phyloP scores from a whole-genome alignment of 1,140 invertebrate genomes.

The Epicauta chinensis region DNA sequence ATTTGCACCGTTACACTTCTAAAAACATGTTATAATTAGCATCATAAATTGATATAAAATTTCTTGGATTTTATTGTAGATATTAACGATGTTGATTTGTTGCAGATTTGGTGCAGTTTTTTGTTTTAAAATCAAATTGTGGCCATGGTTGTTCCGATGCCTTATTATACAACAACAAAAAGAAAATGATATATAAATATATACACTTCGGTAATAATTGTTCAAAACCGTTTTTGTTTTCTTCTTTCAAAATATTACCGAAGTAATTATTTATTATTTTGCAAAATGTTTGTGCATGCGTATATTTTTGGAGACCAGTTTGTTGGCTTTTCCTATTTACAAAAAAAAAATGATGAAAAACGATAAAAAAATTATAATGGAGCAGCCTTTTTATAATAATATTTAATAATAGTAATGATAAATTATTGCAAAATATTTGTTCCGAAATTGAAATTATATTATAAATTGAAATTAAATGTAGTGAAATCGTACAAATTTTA shows the following conservation, averaged over 20 bases:
- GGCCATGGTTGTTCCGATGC: background rate
- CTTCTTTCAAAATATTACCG: no score
- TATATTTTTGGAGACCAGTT: slow-evolving; percentile 4
- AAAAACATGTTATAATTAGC: no score
- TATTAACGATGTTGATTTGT: no score
- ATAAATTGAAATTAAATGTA: background rate
- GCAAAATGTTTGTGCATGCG: background rate
- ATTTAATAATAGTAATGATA: slow-evolving; percentile 3
- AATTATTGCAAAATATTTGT: no score
- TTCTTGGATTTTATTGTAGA: no score
- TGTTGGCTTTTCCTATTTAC: slow-evolving; percentile 2
- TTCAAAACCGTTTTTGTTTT: background rate
- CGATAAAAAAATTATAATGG: no score
- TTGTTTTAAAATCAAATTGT: background rate
- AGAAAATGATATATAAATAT: background rate
- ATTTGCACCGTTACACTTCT: no score
- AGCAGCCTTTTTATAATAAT: background rate
- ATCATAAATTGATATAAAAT: no score
- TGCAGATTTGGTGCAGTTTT: background rate
- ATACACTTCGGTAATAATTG: background rate
- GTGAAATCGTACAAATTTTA: no score
- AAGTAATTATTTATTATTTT: background rate
- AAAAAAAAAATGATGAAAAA: background rate
- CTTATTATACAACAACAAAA: background rate
- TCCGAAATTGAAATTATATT: slow-evolving; percentile 1